Evolutionary conservation across 2,888 invertebrate genomes (phyloP).

Genomic region (Lapara coniferarum): DNA sequence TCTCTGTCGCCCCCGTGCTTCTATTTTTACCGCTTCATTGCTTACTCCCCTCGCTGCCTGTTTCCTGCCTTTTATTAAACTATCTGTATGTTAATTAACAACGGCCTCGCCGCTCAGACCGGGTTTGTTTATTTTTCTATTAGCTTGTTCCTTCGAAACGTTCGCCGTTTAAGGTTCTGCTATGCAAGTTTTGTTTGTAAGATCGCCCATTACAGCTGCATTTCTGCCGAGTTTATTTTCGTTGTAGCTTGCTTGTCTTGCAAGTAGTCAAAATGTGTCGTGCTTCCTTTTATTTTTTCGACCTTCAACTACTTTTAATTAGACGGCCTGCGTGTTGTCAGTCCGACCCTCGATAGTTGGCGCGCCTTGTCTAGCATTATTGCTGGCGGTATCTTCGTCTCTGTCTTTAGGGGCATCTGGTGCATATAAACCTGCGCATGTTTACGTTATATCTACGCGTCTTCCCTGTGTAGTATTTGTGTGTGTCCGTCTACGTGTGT

Average conservation of each 20-base stretch:
- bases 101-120: conserved; percentile 71
- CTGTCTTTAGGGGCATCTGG: conserved; percentile 81
- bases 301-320: conserved; percentile 79
- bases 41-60: conserved; percentile 79
- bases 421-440: conserved; percentile 79
- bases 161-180: conserved; percentile 60
- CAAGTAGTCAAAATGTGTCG: conserved; percentile 35
- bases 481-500: conserved; percentile 51
- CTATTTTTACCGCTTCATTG: conserved; percentile 84
- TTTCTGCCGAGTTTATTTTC: conserved; percentile 38
- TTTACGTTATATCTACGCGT: conserved; percentile 72
- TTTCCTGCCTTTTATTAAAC: conserved; percentile 83
- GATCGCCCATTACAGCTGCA: conserved; percentile 48
- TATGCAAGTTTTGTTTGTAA: conserved; percentile 43
- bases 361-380: conserved; percentile 60
- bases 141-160: conserved; percentile 66
- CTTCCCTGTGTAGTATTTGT: conserved; percentile 25
- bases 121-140: conserved; percentile 76
- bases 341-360: conserved; percentile 59
- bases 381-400: conserved; percentile 63
- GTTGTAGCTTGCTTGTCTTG: conserved; percentile 40
- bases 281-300: conserved; percentile 70
- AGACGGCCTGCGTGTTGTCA: conserved; percentile 75
- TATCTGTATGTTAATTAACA: conserved; percentile 83
- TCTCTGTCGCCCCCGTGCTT: conserved; percentile 73